A percentile compares a stretch with the other conserved stretches of the same genome.
Evolutionary conservation across 2,888 invertebrate genomes (phyloP).

Genomic region (Gymnocheta viridis): DNA sequence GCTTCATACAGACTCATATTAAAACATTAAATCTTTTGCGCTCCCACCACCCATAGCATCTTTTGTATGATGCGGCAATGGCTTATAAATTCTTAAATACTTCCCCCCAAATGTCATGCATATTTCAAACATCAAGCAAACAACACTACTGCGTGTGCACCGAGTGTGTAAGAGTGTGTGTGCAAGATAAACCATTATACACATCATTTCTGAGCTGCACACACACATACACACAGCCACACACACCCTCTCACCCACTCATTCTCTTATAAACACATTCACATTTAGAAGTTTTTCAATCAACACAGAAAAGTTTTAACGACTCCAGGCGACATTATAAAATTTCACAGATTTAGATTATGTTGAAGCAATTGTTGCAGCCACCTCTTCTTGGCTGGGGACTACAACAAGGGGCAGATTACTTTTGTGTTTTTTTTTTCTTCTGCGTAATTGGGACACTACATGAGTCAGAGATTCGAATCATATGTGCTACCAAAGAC

Average conservation of each 20-base stretch:
- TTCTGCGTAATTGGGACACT: not conserved
- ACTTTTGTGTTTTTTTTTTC: not conserved
- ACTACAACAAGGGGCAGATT: not conserved
- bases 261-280: slow-evolving; percentile 3
- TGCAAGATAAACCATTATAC: slow-evolving; percentile 21
- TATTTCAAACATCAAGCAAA: slow-evolving; percentile 54
- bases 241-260: not conserved
- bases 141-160: slow-evolving; percentile 8
- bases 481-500: not conserved
- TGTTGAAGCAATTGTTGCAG: slow-evolving; percentile 44
- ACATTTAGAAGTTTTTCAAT: slow-evolving; percentile 68
- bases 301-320: slow-evolving; percentile 70
- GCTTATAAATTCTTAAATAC: slow-evolving; percentile 58
- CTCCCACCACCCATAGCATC: not conserved
- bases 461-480: not conserved
- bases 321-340: slow-evolving; percentile 62
- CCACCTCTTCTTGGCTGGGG: not conserved
- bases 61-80: not conserved
- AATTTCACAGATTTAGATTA: slow-evolving; percentile 52
- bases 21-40: slow-evolving; percentile 33
- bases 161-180: not conserved
- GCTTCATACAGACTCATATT: slow-evolving; percentile 29
- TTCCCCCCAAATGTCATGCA: slow-evolving; percentile 48
- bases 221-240: not conserved
- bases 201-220: slow-evolving; percentile 12